Base-by-base conservation (phyloP, 2,797 vertebrate genomes). In the Malurus splendens region DNA sequence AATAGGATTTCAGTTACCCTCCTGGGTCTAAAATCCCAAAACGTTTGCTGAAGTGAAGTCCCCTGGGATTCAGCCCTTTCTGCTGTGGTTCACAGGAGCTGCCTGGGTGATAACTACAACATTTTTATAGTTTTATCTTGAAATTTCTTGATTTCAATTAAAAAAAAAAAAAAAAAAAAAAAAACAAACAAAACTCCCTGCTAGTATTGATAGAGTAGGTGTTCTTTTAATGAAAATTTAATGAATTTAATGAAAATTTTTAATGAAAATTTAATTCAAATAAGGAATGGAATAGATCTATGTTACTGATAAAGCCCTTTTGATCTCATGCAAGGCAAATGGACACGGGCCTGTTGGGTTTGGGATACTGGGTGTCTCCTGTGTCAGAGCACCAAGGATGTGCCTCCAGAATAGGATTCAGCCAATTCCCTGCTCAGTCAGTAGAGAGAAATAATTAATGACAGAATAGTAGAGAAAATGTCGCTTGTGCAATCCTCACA, bases 41-140 rank as follows among this genome's bases (percentile, higher is more conserved):
- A 7, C 2, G 3, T 45, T 39, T 65, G 50, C 48, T 44, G 27
- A 59, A 56, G 14, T 32, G 28, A 28, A 24, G 16, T 19, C 23
- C 7, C 33, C 28, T 33, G 32, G 52, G 15, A 32, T 39, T 39
- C 45, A 51, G 23, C 32, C 9, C 23, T 32, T 39, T 28, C 28
- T 66, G 32, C 28, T 28, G 17, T 24, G 18, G 24, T 10, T 3
- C 42, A 18, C 38, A 25, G 17, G 30, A 25, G 7, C 6, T 64
- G 17, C 25, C 42, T 0, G 1, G 12, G 7, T 51, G 33, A 14
- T 12, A n/a, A 1, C 4, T 1, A 10, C 12, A 56, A 23, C 0
- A 2, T 41, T 77, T 77, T 44, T 27, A 8, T 33, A 5, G 19
- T 12, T 64, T 52, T 27, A 24, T 9, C 28, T 59, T 51, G 14